Evolutionary conservation across 2,888 invertebrate genomes (phyloP), one percentile per base, ranked within the genome.

Genomic region (Bhutanitis thaidina): DNA sequence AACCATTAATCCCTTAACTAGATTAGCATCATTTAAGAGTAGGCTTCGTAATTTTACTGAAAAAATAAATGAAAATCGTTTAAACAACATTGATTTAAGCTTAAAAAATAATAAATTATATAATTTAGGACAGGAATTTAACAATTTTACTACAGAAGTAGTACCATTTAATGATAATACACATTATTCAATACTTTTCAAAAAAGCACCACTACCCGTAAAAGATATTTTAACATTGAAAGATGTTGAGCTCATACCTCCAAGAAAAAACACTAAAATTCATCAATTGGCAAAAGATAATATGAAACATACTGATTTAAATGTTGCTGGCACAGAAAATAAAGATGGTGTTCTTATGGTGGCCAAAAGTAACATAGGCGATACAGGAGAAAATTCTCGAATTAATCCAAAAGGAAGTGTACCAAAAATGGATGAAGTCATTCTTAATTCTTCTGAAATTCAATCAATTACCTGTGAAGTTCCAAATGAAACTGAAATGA

Each of bases 141-240:
- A 4, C 7, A 25, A 40, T 35, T 10, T 27, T 8, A 27, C 3
- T 16, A 7, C 10, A 10, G 32, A 44, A 16, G n/a, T 40, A 12
- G 2, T 7, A n/a, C 8, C 14, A 30, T 10, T 12, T 0, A n/a
- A 32, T 1, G 7, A 2, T 15, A 9, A 29, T 13, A 46, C 40
- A 43, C 53, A 25, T 34, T 41, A 30, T 56, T 56, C n/a, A 47
- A 47, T n/a, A n/a, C 45, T 45, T 53, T 46, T 48, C 56, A 25
- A 37, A 40, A 57, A 44, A 27, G 27, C 7, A 38, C 58, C 27
- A 29, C 67, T 70, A 3, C 36, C 62, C 3, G 40, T 77, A 10
- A 70, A 67, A 56, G 71, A 72, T 47, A 57, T 77, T 34, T 52
- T 75, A 1, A 80, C 80, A 39, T 59, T 81, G 38, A 74, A 64